Evolutionary conservation across 2,113 vertebrate species (phyloP).

Genomic region (Procavia capensis): DNA sequence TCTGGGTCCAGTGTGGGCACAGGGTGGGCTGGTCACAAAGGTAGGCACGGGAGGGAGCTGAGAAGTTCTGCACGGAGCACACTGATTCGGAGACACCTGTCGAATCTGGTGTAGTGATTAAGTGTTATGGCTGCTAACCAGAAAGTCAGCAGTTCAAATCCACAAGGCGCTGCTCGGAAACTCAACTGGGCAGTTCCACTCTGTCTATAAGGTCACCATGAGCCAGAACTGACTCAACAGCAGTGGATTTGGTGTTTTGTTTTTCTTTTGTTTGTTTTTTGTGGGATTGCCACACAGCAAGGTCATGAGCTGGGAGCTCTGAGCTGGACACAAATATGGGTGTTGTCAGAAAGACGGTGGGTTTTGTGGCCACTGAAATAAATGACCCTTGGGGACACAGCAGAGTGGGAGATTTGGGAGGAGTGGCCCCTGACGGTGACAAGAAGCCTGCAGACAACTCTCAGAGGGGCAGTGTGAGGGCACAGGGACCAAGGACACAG

Average conservation of each 20-base stretch:
- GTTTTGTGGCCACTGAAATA: accelerated
- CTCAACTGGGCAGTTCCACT: too few relatives aligned
- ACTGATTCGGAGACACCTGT: accelerated
- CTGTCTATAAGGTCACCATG: too few relatives aligned
- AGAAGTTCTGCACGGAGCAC: background rate
- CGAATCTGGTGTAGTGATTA: too few relatives aligned
- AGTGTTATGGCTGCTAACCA: too few relatives aligned
- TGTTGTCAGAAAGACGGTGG: accelerated
- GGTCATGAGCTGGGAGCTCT: background rate
- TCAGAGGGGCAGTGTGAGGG: background rate
- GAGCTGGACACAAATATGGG: background rate
- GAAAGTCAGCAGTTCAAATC: too few relatives aligned
- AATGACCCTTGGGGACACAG: background rate
- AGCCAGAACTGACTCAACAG: too few relatives aligned
- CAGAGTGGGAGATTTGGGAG: background rate
- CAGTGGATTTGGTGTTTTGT: too few relatives aligned
- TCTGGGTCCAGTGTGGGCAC: too few relatives aligned
- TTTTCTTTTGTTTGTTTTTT: too few relatives aligned
- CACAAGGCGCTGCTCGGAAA: too few relatives aligned
- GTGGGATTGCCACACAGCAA: background rate
- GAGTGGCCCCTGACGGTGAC: background rate
- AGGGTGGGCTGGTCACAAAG: background rate
- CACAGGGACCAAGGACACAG: background rate
- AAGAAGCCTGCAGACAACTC: background rate
- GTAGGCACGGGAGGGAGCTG: accelerated